These are phyloP conservation scores for Polypedilum vanderplanki DNA, from an alignment of 1,140 invertebrate genomes.

Conservation along the genomic window DNA sequence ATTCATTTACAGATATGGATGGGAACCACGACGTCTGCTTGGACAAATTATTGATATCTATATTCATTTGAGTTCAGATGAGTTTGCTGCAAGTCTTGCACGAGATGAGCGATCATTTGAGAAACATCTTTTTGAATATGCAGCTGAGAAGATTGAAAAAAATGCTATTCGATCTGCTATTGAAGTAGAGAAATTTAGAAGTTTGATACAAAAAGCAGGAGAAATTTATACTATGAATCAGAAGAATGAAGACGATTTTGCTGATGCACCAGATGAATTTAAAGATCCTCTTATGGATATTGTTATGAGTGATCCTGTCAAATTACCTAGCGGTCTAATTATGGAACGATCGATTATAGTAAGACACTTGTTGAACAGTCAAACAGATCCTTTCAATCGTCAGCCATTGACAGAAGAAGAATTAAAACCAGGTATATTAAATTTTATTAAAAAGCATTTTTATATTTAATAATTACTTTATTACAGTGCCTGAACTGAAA, in stretches of 20 bases:
- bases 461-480: background rate
- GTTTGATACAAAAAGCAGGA: constrained; percentile 71
- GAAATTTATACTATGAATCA: constrained; percentile 73
- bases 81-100: constrained; percentile 82
- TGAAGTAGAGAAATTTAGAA: constrained; percentile 77
- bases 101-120: constrained; percentile 92
- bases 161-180: constrained; percentile 72
- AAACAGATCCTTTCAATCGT: constrained; percentile 94
- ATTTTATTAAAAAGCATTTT: background rate
- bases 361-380: constrained; percentile 89
- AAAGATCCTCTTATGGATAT: constrained; percentile 97
- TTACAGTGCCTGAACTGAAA: constrained; percentile 22
- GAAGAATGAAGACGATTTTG: constrained; percentile 82
- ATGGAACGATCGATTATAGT: constrained; percentile 94
- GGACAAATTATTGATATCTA: constrained; percentile 94
- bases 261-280: constrained; percentile 95
- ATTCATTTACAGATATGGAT: constrained; percentile 61
- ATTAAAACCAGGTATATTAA: background rate
- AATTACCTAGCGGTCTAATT: constrained; percentile 85
- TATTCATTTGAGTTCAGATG: constrained; percentile 87
- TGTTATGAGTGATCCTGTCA: constrained; percentile 92
- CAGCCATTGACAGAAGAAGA: constrained; percentile 80
- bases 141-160: constrained; percentile 69
- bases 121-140: constrained; percentile 86
- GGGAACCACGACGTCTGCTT: constrained; percentile 86